Evolutionary conservation across 2,888 invertebrate species (phyloP), one percentile per base, ranked within the genome.

Genomic region (Cheiracanthium punctorium): DNA sequence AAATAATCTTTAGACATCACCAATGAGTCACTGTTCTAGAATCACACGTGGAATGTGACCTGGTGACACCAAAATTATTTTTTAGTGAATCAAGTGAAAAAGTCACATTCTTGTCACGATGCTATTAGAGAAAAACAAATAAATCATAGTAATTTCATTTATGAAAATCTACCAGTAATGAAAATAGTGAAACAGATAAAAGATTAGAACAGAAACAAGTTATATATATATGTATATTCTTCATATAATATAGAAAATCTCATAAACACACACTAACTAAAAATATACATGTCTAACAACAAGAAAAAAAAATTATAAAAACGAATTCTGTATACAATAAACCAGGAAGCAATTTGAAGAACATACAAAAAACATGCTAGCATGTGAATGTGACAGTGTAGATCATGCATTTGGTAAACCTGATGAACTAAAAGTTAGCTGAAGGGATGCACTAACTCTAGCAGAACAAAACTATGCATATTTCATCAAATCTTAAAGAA

Each of bases 201-300:
- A 67, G 37, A 69, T 20, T 32, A 17, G 33, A 69, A 69, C 30
- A 29, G 43, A 79, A 84, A 79, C 72, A 71, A 82, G 12, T 29
- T 67, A 82, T 75, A 81, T 48, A 74, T 82, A 84, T 77, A 76
- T 52, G 58, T 58, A 52, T 52, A 52, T 58, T 58, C 58, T 58
- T 24, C 24, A 58, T 52, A 30, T 73, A 74, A 79, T 74, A 84
- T 67, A 79, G 77, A 73, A n/a, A n/a, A n/a, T 84, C 79, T 72
- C 52, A 41, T 71, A 58, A 79, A 84, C 77, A 79, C 77, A 84
- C 69, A 74, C 37, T 37, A 79, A 72, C 71, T 84, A 69, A 75
- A 84, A 71, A 84, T 84, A 84, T 79, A 41, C 69, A 69, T n/a
- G 72, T 80, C 75, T 73, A 84, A 71, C 79, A 84, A 84, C 69